A percentile compares a stretch with the other conserved stretches of the same genome.
These are phyloP conservation scores for Anguilla anguilla DNA, from an alignment of 2,797 vertebrate species.

Conservation along the genomic window DNA sequence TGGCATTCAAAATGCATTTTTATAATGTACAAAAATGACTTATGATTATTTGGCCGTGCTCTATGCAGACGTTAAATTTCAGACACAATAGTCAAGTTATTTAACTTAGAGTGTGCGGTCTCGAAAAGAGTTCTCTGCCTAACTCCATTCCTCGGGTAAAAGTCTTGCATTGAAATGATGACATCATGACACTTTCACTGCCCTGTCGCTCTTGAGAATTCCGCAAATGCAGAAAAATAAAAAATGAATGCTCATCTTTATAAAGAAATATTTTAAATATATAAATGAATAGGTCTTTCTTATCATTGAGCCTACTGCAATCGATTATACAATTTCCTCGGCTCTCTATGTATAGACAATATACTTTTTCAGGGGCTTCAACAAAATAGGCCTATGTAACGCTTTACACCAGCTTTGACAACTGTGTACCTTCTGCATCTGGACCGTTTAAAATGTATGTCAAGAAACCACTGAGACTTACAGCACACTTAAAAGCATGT, in stretches of 20 bases:
- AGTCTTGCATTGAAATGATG: neutral
- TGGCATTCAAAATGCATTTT: neutral
- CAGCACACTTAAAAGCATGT: constrained; percentile 46
- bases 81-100: constrained; percentile 3
- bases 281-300: neutral
- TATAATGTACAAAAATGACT: neutral
- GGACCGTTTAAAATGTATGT: neutral
- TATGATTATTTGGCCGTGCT: neutral
- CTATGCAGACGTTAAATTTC: neutral
- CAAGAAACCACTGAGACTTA: constrained; percentile 44
- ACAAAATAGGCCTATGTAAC: neutral
- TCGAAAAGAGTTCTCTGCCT: neutral
- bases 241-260: neutral
- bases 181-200: neutral
- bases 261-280: neutral
- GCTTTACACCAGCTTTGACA: neutral
- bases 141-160: neutral
- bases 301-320: neutral
- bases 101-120: neutral
- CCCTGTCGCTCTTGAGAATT: too few relatives aligned
- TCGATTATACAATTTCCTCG: neutral
- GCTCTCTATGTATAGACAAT: too few relatives aligned
- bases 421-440: neutral
- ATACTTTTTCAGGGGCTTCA: neutral
- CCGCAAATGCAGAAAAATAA: neutral